A percentile compares a stretch with the other conserved stretches of the same genome.
These are phyloP conservation scores for Xanthorhoe designata DNA, from an alignment of 2,888 invertebrate genomes.

Conservation along the genomic window DNA sequence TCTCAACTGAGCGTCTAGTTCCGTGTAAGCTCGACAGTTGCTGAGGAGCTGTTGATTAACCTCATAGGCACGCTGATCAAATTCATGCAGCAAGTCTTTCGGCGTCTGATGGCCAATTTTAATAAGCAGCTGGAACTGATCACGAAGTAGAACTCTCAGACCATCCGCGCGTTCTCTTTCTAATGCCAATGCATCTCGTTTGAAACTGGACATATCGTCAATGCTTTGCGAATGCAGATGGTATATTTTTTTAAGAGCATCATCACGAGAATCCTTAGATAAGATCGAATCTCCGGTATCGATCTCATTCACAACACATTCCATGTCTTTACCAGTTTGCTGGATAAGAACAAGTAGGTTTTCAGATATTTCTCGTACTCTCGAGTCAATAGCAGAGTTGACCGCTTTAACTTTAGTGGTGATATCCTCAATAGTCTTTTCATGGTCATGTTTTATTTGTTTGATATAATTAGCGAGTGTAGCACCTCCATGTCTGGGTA, in stretches of 20 bases:
- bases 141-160: constrained; percentile 60
- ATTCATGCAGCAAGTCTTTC: constrained; percentile 67
- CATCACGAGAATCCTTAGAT: constrained; percentile 46
- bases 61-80: constrained; percentile 70
- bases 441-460: constrained; percentile 59
- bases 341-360: constrained; percentile 59
- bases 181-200: constrained; percentile 57
- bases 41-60: constrained; percentile 74
- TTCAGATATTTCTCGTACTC: constrained; percentile 61
- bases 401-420: constrained; percentile 48
- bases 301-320: constrained; percentile 55
- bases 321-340: constrained; percentile 60
- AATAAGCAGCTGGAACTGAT: constrained; percentile 65
- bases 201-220: constrained; percentile 58
- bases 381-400: constrained; percentile 60
- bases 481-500: constrained; percentile 61
- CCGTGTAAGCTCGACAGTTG: constrained; percentile 66
- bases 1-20: constrained; percentile 64
- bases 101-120: constrained; percentile 62
- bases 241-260: constrained; percentile 54
- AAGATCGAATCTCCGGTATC: constrained; percentile 37
- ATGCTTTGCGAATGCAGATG: constrained; percentile 51
- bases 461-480: constrained; percentile 66
- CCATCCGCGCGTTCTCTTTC: constrained; percentile 69
- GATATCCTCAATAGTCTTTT: constrained; percentile 52